Conservation (phyloP, 2,113 vertebrate species). For the Sialia sialis region DNA sequence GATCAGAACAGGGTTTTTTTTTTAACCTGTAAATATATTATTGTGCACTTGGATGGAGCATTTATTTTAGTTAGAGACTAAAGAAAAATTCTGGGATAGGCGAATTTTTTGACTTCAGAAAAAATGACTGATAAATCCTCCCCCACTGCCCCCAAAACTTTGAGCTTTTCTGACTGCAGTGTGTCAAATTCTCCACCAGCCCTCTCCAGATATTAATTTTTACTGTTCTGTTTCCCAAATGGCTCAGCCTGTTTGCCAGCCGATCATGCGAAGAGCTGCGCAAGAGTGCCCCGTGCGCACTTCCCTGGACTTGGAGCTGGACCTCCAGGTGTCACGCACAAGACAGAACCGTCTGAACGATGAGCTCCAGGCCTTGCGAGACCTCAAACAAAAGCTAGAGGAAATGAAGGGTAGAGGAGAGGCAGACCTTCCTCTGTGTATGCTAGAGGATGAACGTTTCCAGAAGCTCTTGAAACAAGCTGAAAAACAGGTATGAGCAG, state of each 20-base stretch:
- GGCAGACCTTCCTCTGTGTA: slow-evolving; percentile 69
- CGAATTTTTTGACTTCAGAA: background rate
- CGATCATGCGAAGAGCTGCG: slow-evolving; percentile 33
- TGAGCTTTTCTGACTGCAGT: background rate
- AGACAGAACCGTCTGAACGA: slow-evolving; percentile 80
- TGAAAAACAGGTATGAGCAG: slow-evolving; percentile 75
- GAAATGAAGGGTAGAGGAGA: slow-evolving; percentile 75
- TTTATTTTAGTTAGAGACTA: background rate
- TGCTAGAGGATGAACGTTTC: slow-evolving; percentile 80
- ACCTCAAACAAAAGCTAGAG: slow-evolving; percentile 76
- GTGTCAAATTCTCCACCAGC: background rate
- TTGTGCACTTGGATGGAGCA: background rate
- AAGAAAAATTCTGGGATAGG: background rate
- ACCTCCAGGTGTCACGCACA: slow-evolving; percentile 80
- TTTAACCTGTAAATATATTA: background rate
- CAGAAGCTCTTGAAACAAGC: slow-evolving; percentile 80
- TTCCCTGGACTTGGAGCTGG: slow-evolving; percentile 85
- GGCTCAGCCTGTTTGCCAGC: slow-evolving; percentile 73
- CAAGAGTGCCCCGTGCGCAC: slow-evolving; percentile 70
- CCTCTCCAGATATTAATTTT: background rate
- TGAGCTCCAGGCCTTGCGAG: slow-evolving; percentile 77
- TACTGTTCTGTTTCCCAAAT: background rate
- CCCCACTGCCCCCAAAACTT: too few relatives aligned
- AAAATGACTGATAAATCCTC: background rate
- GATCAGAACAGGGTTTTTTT: background rate